Base-by-base conservation (phyloP, 2,113 vertebrate species). In the Solea solea region DNA sequence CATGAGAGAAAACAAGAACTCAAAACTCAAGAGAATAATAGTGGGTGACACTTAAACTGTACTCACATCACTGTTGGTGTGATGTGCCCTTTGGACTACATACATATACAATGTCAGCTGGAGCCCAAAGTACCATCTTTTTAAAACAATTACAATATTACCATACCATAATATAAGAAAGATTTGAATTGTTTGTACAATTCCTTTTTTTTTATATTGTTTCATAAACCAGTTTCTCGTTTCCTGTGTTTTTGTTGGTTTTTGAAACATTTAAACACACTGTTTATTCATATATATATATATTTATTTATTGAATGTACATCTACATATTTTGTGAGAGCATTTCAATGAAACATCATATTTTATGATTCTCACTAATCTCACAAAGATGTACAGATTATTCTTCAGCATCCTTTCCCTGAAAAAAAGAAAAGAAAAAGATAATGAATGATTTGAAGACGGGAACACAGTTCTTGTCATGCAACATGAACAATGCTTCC, bases 361-460 rank as follows among this genome's bases (percentile, higher is more conserved):
- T 92, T 92, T 16, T 91, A 91, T 87, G 89, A 89, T 72, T 83
- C 51, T 87, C 83, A 79, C 72, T 75, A 53, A 3, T 40, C 39
- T 64, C 52, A 65, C 52, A 75, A 64, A n/a, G 34, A 58, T 1
- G n/a, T 62, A 28, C 57, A 69, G 39, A 12, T 88, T 79, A 91
- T 84, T 93, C 88, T 73, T 90, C 90, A 45, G 81, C 73, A 2
- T 91, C 89, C 46, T 92, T 93, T 53, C 40, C 82, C 93, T 94
- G 45, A 4, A 21, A 64, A 89, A 71, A 10, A 2, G 34, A 74
- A 74, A 1, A 68, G 27, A 64, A 65, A 39, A n/a, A 72, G 40
- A 53, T 5, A 15, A 53, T 74, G 4, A 70, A 16, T 57, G 10
- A 46, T 44, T n/a, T 8, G 25, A 9, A 42, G 1, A n/a, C 10